Evolutionary conservation across 1,140 invertebrate genomes (phyloP), one percentile per base, ranked within the genome.

Genomic region (Streblospio benedicti): DNA sequence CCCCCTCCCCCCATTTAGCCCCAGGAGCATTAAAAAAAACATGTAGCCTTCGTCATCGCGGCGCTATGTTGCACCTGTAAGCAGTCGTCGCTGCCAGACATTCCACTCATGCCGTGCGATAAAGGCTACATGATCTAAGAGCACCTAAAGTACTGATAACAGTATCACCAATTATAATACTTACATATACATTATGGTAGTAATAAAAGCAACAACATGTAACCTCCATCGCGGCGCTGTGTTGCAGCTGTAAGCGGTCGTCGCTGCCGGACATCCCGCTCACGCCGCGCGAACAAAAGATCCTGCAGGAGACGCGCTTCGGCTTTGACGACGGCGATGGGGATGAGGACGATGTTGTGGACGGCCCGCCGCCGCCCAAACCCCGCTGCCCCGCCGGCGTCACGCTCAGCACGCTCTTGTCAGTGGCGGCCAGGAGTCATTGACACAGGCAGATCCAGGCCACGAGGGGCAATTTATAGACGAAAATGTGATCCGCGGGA

Each of bases 231-330:
- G n/a, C n/a, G n/a, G n/a, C n/a, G n/a, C 38, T 14, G n/a, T 14
- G 38, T 59, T 56, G 52, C 65, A 69, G 72, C 51, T 61, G 80
- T 32, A 83, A 86, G 70, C 77, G 85, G 67, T 84, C 82, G 69
- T 87, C 86, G 38, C 75, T 87, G 51, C 86, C 86, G 49, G 90
- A 93, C 77, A 92, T 94, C 50, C 77, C 78, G n/a, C 70, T 78
- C 28, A 77, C 78, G 16, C 72, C 76, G 2, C 52, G 78, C 35
- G 77, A 78, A 55, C 70, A 70, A 57, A 71, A 79, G 63, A 79
- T 79, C 60, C 67, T 80, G 18, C 67, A 74, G n/a, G 65, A 74
- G 41, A 74, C 75, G 30, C 72, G 75, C 67, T 28, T 58, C 30
- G 27, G 49, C 4, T 33, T 6, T 23, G 30, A 50, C 32, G 23